These are phyloP conservation scores for Dryobota labecula DNA, from an alignment of 2,888 invertebrate species.

Conservation along the genomic window DNA sequence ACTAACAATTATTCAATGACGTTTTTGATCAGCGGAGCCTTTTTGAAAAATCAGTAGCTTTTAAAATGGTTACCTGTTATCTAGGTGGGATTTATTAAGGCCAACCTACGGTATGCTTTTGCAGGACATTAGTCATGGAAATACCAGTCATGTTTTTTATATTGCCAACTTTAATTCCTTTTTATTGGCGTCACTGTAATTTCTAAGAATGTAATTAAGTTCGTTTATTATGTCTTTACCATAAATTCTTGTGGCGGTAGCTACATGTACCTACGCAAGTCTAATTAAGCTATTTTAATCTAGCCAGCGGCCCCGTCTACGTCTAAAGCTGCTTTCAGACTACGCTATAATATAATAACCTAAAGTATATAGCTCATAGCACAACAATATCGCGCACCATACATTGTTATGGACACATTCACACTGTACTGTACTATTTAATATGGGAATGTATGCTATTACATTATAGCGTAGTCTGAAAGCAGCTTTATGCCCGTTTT, in stretches of 20 bases:
- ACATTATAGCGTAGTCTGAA: no score
- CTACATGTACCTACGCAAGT: not conserved
- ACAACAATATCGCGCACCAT: no score
- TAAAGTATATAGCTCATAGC: no score
- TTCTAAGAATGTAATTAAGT: conserved; percentile 5
- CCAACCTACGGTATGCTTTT: not conserved
- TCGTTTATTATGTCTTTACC: not conserved
- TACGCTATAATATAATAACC: no score
- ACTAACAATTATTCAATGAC: no score
- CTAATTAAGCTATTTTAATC: not conserved
- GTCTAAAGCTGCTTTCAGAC: no score
- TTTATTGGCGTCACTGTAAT: not conserved
- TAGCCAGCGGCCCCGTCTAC: not conserved
- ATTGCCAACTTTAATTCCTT: not conserved
- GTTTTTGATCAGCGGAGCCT: not conserved
- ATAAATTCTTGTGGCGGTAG: not conserved
- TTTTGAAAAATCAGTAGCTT: not conserved
- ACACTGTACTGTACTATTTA: no score
- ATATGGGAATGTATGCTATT: no score
- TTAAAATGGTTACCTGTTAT: not conserved
- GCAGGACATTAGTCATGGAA: not conserved
- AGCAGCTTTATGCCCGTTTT: not conserved
- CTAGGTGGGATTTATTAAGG: no score
- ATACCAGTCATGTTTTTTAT: not conserved
- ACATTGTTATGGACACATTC: no score